These are phyloP conservation scores for Ephydatia muelleri DNA, from an alignment of 37 sponge, comb jelly and placozoan species.

Conservation along the genomic window DNA sequence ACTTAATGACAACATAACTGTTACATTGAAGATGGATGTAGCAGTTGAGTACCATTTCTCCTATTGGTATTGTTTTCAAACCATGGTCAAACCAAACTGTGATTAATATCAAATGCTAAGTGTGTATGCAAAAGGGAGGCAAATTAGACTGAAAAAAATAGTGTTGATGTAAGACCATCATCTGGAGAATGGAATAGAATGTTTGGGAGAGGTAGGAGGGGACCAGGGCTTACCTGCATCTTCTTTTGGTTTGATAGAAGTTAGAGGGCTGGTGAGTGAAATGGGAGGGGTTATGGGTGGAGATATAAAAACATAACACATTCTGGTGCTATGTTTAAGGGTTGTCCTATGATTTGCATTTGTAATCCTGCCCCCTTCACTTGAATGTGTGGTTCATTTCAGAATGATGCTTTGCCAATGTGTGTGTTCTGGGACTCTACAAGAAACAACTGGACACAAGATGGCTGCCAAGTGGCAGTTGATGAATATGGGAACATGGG, in stretches of 20 bases:
- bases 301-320: not conserved
- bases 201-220: too few species aligned
- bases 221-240: too few species aligned
- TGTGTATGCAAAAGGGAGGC: too few species aligned
- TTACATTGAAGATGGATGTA: not conserved
- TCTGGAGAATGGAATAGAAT: too few species aligned
- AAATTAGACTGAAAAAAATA: too few species aligned
- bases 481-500: not conserved
- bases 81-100: too few species aligned
- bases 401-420: not conserved
- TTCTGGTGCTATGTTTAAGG: too few species aligned
- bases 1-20: not conserved
- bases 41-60: not conserved
- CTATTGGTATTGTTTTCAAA: too few species aligned
- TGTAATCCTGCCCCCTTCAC: not conserved
- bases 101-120: too few species aligned
- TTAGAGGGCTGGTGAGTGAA: not conserved
- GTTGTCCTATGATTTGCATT: too few species aligned
- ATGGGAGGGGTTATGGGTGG: not conserved
- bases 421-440: not conserved
- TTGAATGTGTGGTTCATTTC: too few species aligned
- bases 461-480: not conserved
- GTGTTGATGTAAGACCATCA: too few species aligned
- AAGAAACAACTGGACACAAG: not conserved
- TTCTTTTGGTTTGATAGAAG: not conserved